phyloP scores from a whole-genome alignment of 1,140 invertebrate genomes.

The Drosophila teissieri region DNA sequence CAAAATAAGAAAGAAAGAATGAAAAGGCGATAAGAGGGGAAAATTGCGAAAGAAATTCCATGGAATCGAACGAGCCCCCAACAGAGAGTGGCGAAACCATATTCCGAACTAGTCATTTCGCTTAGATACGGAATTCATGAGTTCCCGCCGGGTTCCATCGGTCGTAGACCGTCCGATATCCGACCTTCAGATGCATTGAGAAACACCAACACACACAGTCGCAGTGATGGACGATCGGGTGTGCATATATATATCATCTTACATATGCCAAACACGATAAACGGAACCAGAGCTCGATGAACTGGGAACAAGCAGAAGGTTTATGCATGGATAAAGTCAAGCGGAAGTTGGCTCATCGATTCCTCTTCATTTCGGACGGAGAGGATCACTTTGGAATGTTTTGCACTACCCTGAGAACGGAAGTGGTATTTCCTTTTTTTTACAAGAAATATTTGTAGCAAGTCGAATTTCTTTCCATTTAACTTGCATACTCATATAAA shows the following conservation, averaged over 20 bases:
- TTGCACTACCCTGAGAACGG: slow-evolving; percentile 22
- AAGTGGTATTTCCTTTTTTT: slow-evolving; percentile 1
- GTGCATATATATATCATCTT: slow-evolving; percentile 56
- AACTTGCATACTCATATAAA: too few species aligned
- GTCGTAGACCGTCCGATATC: slow-evolving; percentile 31
- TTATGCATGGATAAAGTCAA: slow-evolving; percentile 39
- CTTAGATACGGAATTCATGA: background rate
- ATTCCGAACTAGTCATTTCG: background rate
- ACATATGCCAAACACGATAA: slow-evolving; percentile 62
- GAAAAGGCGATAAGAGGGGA: slow-evolving; percentile 17
- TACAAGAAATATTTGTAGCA: too few species aligned
- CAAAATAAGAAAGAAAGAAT: background rate
- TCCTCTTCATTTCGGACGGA: slow-evolving; percentile 6
- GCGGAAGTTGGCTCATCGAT: slow-evolving; percentile 58
- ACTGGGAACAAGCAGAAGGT: slow-evolving; percentile 14
- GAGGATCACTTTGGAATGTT: background rate
- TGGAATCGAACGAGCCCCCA: slow-evolving; percentile 34
- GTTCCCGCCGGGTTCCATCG: slow-evolving; percentile 10
- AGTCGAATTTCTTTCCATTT: too few species aligned
- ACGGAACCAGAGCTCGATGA: slow-evolving; percentile 20
- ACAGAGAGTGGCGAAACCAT: slow-evolving; percentile 12
- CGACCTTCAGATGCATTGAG: slow-evolving; percentile 54
- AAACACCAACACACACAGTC: slow-evolving; percentile 10
- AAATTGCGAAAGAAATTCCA: slow-evolving; percentile 26
- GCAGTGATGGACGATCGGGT: background rate